Percentiles rank a stretch among this genome's conserved stretches.
Evolutionary conservation across 1,140 invertebrate genomes (phyloP).

Genomic region (Caenorhabditis briggsae): DNA sequence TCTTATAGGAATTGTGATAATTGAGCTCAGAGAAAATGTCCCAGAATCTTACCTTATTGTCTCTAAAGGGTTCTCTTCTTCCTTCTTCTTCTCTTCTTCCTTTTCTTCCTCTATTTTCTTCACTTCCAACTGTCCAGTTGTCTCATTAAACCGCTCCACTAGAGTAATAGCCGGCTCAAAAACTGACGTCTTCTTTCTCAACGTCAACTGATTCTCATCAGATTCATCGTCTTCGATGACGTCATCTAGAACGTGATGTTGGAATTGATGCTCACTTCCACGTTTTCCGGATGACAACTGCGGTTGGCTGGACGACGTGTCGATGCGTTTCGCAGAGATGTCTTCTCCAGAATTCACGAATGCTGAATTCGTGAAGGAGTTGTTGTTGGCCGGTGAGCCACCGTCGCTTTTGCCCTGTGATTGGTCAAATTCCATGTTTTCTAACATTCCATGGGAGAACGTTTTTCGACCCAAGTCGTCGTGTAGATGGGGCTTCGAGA

Average conservation of each 20-base stretch:
- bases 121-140: constrained; percentile 6
- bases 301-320: constrained; percentile 20
- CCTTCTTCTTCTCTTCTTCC: neutral
- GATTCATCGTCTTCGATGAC: constrained; percentile 60
- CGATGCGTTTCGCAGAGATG: neutral
- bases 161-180: constrained; percentile 29
- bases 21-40: no score
- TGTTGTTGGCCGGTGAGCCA: constrained; percentile 30
- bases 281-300: constrained; percentile 23
- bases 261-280: constrained; percentile 48
- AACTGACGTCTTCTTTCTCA: constrained; percentile 37
- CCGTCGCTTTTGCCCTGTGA: neutral
- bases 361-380: constrained; percentile 53
- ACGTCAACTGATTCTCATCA: constrained; percentile 50
- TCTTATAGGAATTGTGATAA: no score
- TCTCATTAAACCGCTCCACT: constrained; percentile 22
- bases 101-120: constrained; percentile 5
- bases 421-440: constrained; percentile 23
- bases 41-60: neutral
- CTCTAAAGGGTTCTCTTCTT: neutral
- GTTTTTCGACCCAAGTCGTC: constrained; percentile 56
- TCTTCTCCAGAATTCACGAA: constrained; percentile 48
- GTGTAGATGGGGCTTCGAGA: constrained; percentile 51
- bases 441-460: constrained; percentile 58
- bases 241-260: constrained; percentile 59